Base-by-base conservation (phyloP, 2,797 vertebrate species). In the Pseudochaenichthys georgianus region DNA sequence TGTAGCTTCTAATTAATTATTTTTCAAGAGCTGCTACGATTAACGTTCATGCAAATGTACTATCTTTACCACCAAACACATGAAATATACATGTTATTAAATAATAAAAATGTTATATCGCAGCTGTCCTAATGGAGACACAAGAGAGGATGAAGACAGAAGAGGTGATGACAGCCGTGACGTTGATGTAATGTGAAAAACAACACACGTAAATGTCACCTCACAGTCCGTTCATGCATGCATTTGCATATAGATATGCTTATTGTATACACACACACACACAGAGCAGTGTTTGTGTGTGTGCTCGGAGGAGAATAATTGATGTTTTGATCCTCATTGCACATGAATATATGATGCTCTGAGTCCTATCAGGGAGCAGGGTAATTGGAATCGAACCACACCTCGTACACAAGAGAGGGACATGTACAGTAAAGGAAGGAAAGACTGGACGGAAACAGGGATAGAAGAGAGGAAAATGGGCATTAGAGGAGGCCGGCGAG, bases 241-340 rank as follows among this genome's bases (percentile, higher is more conserved):
- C 42, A 42, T 84, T 71, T 57, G 60, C 61, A 75, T 55, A 34
- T 31, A 16, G 10, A 70, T 42, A 42, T 23, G 11, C 10, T 13
- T 43, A 43, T 21, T 62, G 47, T 55, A 41, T 21, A 52, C 63
- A 77, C 55, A 63, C 45, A 63, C 45, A 64, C 53, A 82, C 59
- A 74, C 48, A 68, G 19, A 38, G 17, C 76, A 51, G 57, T 64
- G 57, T 80, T 63, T 81, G 54, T 53, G 13, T 73, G 64, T 75
- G 73, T 58, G 70, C 59, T 77, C 74, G 61, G 75, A 90, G 70
- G 43, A 76, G 81, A 93, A 89, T 90, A 88, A 87, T 85, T 92
- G 73, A 90, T 88, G 87, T 42, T 57, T 54, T 62, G 72, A 62
- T 81, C 70, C 78, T 85, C 62, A 54, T 75, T 85, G 28, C 63